Evolutionary conservation across 2,113 vertebrate species (phyloP).

Genomic region (Fulmarus glacialis): DNA sequence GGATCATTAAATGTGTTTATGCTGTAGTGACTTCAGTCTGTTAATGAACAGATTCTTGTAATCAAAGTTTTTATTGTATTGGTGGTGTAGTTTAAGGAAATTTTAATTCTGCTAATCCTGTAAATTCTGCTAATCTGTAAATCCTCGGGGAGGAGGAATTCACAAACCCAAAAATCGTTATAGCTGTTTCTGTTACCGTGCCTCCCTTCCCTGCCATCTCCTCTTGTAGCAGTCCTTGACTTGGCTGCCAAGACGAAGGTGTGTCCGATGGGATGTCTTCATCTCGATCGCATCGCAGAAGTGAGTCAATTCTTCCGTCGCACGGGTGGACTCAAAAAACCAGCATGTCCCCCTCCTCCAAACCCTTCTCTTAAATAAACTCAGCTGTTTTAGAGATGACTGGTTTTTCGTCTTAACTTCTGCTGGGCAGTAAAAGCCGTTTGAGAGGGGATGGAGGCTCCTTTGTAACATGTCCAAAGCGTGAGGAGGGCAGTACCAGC

Average conservation of each 20-base stretch:
- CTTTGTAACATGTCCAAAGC: fast-evolving
- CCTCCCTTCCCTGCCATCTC: background rate
- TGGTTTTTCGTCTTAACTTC: background rate
- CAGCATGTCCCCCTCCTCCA: background rate
- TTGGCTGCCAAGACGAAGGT: background rate
- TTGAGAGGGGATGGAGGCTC: background rate
- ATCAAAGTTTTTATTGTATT: background rate
- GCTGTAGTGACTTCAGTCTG: background rate
- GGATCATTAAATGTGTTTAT: background rate
- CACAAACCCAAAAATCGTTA: background rate
- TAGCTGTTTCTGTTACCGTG: background rate
- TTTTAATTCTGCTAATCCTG: background rate
- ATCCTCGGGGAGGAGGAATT: background rate
- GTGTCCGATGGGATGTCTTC: background rate
- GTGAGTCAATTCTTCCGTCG: background rate
- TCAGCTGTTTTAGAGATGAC: background rate
- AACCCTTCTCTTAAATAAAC: background rate
- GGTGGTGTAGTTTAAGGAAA: background rate
- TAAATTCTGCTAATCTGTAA: background rate
- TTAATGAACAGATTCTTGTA: background rate
- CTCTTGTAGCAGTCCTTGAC: background rate
- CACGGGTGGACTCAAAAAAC: background rate
- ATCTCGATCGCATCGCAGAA: background rate
- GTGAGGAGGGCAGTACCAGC: background rate
- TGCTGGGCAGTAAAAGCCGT: background rate